Conservation (phyloP, 2,888 invertebrate genomes). For the Chirona hameri region DNA sequence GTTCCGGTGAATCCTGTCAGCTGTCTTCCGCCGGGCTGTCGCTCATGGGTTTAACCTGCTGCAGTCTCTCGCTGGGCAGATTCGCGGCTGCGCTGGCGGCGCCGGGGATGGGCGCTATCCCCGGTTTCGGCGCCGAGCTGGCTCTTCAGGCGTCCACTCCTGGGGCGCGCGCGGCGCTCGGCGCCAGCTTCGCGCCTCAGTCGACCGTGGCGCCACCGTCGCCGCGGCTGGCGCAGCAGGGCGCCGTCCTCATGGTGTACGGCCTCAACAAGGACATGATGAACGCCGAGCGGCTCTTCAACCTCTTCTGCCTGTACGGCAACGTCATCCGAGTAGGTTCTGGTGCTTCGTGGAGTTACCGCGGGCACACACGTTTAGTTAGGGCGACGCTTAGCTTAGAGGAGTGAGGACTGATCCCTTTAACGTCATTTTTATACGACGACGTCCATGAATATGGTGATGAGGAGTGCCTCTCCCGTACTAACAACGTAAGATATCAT, state of each 20-base stretch:
- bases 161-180: constrained; percentile 10
- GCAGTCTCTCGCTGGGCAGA: constrained; percentile 8
- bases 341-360: too few species aligned
- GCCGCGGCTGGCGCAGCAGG: constrained; percentile 57
- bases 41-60: neutral
- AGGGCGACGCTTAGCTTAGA: too few species aligned
- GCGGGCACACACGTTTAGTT: too few species aligned
- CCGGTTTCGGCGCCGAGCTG: constrained; percentile 26
- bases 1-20: neutral
- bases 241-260: constrained; percentile 97
- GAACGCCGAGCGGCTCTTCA: constrained; percentile 94
- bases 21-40: neutral
- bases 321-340: constrained; percentile 79
- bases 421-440: too few species aligned
- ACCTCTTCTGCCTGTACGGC: constrained; percentile 97
- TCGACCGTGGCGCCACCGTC: constrained; percentile 40
- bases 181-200: constrained; percentile 39
- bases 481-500: too few species aligned
- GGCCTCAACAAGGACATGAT: constrained; percentile 89
- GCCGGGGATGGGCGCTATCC: constrained; percentile 7
- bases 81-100: constrained; percentile 9
- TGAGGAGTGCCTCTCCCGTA: too few species aligned
- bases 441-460: too few species aligned
- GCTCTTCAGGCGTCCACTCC: constrained; percentile 12
- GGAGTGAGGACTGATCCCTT: too few species aligned